Base-by-base conservation (phyloP, 2,797 vertebrate genomes). In the Periophthalmus magnuspinnatus region DNA sequence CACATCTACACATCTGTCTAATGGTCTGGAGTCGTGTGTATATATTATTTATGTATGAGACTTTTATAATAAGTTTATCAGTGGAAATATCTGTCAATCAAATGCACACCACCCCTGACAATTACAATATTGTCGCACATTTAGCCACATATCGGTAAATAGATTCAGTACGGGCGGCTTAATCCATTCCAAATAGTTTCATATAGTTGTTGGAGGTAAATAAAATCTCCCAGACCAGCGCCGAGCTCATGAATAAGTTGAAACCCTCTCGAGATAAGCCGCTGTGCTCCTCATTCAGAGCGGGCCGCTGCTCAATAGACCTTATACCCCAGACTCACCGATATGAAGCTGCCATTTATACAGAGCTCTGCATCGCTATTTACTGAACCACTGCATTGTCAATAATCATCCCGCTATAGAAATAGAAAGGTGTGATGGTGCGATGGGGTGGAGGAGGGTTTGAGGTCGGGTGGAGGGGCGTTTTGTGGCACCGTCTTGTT, bases 351-450 rank as follows among this genome's bases (percentile, higher is more conserved):
- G 45, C 0, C 45, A 17, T 81, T 82, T 65, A 65, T 62, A 59
- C 52, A 67, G n/a, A 67, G 22, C 48, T 61, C 69, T 57, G 6
- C 67, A 59, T 67, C 36, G 47, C 36, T 58, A 58, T 59, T 6
- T 52, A 68, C n/a, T 74, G 66, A 77, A 61, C 61, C 34, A n/a
- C 68, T 72, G 74, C 65, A 78, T 74, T 84, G 67, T 67, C 24
- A 61, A 38, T 61, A 41, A 61, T n/a, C 59, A 21, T 19, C 19
- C 59, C 41, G 59, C 59, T 59, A 41, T 41, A 61, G 33, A 61
- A 60, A 60, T 60, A n/a, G 58, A 60, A 60, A 32, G 22, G 55
- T 57, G 55, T 28, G 28, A 28, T 28, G 41, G 41, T 14, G 41
- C n/a, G 58, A 36, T 60, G 34, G 34, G n/a, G n/a, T n/a, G n/a